Evolutionary conservation across 2,113 vertebrate species (phyloP), one percentile per base, ranked within the genome.

Genomic region (Dicaeum eximium): DNA sequence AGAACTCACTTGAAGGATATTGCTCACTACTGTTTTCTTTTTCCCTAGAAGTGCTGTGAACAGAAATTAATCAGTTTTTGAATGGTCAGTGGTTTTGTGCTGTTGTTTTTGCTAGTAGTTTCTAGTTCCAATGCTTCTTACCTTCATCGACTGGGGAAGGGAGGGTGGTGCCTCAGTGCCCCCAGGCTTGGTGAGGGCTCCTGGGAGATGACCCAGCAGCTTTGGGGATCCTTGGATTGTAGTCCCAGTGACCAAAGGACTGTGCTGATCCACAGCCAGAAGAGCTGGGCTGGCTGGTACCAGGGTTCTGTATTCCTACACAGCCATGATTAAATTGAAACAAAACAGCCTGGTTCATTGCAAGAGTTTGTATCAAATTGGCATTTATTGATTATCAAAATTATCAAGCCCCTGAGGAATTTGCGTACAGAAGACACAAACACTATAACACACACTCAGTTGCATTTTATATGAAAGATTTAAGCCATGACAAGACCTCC

Each of bases 341-440:
- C 44, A 69, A 66, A 66, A 38, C 7, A 54, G 44, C 22, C 47
- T 54, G 7, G 23, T 58, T 86, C 28, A 24, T 61, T 78, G 11
- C 20, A 64, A n/a, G 33, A 56, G 22, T 11, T 74, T 1, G 3
- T 77, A 70, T 33, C 33, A 87, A 80, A 73, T 6, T 42, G 9
- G 4, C 50, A 31, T 95, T 94, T 95, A 95, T 87, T 94, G 24
- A 77, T 94, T 77, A 89, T 84, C 58, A 82, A 12, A 77, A 45
- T 56, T 48, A 72, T 56, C 56, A 56, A 83, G 28, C 24, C 21
- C 16, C 48, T 11, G 19, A 89, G n/a, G 23, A 58, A 54, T 70
- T 61, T 73, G 67, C 65, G 89, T 77, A 65, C 31, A 84, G 64
- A 54, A 84, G 47, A 48, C 48, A 78, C 30, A 61, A 44, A 56